A percentile compares a stretch with the other conserved stretches of the same genome.
phyloP scores from a whole-genome alignment of 2,888 invertebrate genomes.

The Drosophila atripex region DNA sequence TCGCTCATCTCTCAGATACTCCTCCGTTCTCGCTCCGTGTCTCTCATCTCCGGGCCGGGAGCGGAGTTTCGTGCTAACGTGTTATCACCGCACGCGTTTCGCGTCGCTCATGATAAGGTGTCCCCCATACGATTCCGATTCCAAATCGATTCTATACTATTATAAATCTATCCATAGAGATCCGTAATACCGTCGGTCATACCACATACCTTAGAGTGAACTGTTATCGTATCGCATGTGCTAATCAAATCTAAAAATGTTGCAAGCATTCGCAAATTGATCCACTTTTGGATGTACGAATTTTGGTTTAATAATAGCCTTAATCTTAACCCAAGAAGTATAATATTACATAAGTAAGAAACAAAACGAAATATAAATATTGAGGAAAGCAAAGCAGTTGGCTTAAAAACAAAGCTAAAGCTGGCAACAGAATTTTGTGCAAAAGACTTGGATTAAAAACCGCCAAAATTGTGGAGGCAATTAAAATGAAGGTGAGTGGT shows the following conservation, averaged over 20 bases:
- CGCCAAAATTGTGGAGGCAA: conserved; percentile 84
- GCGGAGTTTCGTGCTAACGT: conserved; percentile 31
- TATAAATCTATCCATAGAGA: conserved; percentile 1
- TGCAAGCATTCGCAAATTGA: conserved; percentile 43
- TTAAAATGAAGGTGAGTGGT: conserved; percentile 82
- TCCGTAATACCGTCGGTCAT: conserved; percentile 21
- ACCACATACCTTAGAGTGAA: conserved; percentile 24
- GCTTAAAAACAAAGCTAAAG: conserved; percentile 41
- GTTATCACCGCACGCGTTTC: conserved; percentile 65
- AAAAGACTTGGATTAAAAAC: conserved; percentile 78
- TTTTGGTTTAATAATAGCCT: conserved; percentile 23
- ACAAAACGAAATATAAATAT: neutral
- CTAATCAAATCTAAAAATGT: conserved; percentile 54
- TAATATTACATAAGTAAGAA: conserved; percentile 41
- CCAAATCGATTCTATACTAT: neutral
- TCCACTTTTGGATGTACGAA: conserved; percentile 30
- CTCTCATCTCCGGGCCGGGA: conserved; percentile 1
- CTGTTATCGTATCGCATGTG: conserved; percentile 45
- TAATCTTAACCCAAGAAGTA: conserved; percentile 2
- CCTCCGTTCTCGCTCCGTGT: conserved; percentile 16
- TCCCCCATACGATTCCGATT: neutral
- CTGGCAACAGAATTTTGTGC: conserved; percentile 65
- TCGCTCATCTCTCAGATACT: conserved; percentile 27
- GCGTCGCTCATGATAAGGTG: conserved; percentile 60
- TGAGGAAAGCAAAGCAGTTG: conserved; percentile 1